These are phyloP conservation scores for Campopleginae sp. DNA, from an alignment of 2,888 invertebrate species.

Conservation along the genomic window DNA sequence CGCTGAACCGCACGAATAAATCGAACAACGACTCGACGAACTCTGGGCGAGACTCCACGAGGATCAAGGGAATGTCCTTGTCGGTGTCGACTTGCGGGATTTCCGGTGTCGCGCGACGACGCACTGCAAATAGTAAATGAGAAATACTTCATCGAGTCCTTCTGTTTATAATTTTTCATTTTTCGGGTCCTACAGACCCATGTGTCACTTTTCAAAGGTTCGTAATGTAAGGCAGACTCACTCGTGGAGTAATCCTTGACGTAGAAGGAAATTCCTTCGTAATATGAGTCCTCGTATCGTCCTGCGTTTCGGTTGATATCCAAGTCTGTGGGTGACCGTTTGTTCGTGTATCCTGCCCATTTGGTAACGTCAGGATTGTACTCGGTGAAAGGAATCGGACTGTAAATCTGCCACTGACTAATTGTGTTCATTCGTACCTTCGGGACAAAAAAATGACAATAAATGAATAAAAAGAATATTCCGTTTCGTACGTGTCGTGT, in stretches of 20 bases:
- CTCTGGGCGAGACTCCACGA: constrained; percentile 83
- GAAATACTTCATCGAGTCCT: neutral
- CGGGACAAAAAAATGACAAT: constrained; percentile 23
- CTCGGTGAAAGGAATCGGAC: constrained; percentile 95
- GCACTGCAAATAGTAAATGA: constrained; percentile 85
- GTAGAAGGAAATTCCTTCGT: constrained; percentile 92
- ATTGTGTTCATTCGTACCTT: constrained; percentile 98
- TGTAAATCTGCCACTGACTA: constrained; percentile 93
- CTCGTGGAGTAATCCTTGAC: constrained; percentile 91
- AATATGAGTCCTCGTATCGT: constrained; percentile 91
- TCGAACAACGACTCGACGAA: constrained; percentile 87
- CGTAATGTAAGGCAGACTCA: constrained; percentile 79
- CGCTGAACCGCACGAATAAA: constrained; percentile 89
- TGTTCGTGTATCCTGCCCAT: constrained; percentile 79
- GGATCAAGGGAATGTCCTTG: constrained; percentile 87
- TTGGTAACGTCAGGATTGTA: constrained; percentile 89
- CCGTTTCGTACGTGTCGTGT: constrained; percentile 13
- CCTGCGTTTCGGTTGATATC: constrained; percentile 91
- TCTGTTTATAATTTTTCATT: neutral
- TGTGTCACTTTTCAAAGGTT: neutral
- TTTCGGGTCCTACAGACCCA: neutral
- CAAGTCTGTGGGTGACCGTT: constrained; percentile 84
- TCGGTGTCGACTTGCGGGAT: constrained; percentile 88
- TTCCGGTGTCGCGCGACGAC: constrained; percentile 86
- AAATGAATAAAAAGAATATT: constrained; percentile 39